Percentiles rank a stretch among this genome's conserved stretches.
Evolutionary conservation across 2,888 invertebrate genomes (phyloP).

Genomic region (Dicyrtomina minuta): DNA sequence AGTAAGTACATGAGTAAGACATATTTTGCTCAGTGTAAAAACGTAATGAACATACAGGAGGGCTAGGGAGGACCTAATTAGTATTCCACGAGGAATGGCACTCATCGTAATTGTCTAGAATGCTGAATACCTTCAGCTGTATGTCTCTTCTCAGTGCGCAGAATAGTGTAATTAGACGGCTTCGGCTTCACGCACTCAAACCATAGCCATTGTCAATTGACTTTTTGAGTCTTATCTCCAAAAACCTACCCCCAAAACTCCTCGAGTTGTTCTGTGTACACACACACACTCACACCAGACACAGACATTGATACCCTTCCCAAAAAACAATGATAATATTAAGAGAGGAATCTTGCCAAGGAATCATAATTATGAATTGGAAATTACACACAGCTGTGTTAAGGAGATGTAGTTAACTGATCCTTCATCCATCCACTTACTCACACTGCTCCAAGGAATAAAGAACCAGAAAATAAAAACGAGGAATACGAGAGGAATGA

Average conservation of each 20-base stretch:
- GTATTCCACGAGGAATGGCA: slow-evolving; percentile 40
- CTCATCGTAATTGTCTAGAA: slow-evolving; percentile 36
- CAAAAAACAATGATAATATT: too few species aligned
- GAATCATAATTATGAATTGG: too few species aligned
- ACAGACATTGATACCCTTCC: too few species aligned
- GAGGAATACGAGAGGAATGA: neutral
- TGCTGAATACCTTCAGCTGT: slow-evolving; percentile 33
- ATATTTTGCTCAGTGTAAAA: neutral
- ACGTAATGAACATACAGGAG: too few species aligned
- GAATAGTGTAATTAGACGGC: slow-evolving; percentile 21
- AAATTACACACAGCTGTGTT: neutral
- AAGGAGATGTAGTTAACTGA: neutral
- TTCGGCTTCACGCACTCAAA: slow-evolving; percentile 7
- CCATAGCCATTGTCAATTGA: neutral
- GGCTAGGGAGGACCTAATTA: slow-evolving; percentile 32
- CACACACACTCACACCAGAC: too few species aligned
- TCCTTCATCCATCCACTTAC: neutral
- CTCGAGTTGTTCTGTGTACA: too few species aligned
- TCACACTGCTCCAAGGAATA: slow-evolving; percentile 1
- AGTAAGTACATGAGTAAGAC: neutral
- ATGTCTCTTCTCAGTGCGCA: neutral
- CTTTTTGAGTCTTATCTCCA: too few species aligned
- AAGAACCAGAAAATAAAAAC: neutral
- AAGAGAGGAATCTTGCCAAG: too few species aligned
- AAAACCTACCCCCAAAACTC: too few species aligned